These are phyloP conservation scores for Vidua chalybeata DNA, from an alignment of 2,113 vertebrate species.

Conservation along the genomic window DNA sequence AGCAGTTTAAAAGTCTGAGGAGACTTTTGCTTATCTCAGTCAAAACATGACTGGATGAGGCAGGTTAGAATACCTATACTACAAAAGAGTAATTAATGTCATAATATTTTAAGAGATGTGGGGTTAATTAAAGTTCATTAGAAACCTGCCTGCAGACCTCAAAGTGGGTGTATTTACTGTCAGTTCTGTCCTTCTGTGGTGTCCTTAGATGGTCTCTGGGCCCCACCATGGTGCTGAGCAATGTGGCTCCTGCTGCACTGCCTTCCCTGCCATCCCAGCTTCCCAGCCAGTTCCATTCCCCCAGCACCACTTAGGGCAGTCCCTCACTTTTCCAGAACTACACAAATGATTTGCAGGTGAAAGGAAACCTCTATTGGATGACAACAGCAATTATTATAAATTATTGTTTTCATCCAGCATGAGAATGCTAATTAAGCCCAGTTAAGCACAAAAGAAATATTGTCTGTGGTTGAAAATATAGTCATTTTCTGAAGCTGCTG, in stretches of 20 bases:
- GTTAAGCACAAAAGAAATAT: neutral
- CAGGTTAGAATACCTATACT: neutral
- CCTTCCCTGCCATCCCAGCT: neutral
- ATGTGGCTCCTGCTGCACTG: neutral
- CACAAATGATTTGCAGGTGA: neutral
- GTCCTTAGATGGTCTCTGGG: neutral
- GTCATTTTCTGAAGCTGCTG: neutral
- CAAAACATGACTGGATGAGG: neutral
- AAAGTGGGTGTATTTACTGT: neutral
- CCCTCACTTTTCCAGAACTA: neutral
- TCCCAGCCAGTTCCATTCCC: neutral
- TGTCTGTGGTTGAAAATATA: fast-evolving
- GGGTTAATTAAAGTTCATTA: neutral
- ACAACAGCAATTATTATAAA: neutral
- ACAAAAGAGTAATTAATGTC: neutral
- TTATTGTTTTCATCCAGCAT: neutral
- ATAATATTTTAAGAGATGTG: neutral
- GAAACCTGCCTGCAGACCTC: neutral
- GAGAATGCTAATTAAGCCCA: neutral
- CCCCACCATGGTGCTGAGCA: neutral
- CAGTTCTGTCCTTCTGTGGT: too few species aligned
- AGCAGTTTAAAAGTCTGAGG: neutral
- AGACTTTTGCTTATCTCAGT: neutral
- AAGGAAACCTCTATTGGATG: neutral
- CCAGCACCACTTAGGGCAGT: neutral